Percentiles rank a stretch among this genome's conserved stretches.
phyloP scores from a whole-genome alignment of 92 coral and sea anemone genomes.

The Actinernus sp. region DNA sequence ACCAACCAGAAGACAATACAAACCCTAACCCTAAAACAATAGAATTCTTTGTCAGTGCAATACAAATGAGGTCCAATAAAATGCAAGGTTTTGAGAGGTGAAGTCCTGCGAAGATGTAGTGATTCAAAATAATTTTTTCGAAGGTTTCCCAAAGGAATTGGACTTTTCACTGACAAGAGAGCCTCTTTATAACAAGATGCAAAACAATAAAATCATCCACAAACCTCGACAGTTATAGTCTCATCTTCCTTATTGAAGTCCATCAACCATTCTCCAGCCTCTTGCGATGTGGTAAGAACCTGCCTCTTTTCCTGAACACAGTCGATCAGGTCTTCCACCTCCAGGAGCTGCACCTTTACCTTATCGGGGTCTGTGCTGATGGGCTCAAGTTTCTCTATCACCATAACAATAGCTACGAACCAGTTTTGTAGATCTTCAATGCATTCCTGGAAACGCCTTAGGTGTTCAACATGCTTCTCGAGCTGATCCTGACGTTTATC shows the following conservation, averaged over 20 bases:
- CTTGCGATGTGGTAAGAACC: conserved; percentile 78
- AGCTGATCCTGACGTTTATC: conserved; percentile 71
- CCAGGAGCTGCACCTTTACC: conserved; percentile 84
- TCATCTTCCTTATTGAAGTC: conserved; percentile 88
- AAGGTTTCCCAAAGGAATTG: no score
- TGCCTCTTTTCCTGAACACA: conserved; percentile 80
- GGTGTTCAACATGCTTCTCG: conserved; percentile 79
- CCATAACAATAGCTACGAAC: conserved; percentile 73
- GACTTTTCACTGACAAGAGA: no score
- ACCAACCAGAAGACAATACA: no score
- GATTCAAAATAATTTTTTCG: no score
- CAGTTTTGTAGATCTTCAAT: conserved; percentile 78
- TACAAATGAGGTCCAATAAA: no score
- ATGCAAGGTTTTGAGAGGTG: no score
- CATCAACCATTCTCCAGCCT: conserved; percentile 93
- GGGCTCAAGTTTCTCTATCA: conserved; percentile 76
- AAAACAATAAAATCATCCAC: no score
- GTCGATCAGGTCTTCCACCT: conserved; percentile 79
- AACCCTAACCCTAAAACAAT: no score
- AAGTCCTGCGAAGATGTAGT: no score
- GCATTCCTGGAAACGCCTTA: conserved; percentile 72
- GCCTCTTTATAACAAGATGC: no score
- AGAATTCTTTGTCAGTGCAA: no score
- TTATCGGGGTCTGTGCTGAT: conserved; percentile 92
- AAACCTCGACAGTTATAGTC: conserved; percentile 73